These are phyloP conservation scores for Seriola aureovittata DNA, from an alignment of 2,113 vertebrate species.

Conservation along the genomic window DNA sequence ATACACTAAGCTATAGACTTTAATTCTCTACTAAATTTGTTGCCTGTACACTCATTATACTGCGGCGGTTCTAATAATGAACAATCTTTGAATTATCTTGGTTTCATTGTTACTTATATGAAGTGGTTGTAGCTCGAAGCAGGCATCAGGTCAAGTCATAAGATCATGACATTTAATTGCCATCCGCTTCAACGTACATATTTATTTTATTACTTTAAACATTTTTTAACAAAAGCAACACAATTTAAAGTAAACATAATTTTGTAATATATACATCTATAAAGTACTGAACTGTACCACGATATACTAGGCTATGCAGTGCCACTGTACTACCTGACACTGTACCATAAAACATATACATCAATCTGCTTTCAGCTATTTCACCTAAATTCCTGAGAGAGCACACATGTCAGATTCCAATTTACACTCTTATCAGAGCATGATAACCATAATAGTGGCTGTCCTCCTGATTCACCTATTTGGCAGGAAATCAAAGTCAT, in stretches of 20 bases:
- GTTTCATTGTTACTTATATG: not conserved
- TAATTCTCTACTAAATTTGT: not conserved
- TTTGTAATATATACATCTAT: not conserved
- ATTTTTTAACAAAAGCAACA: no score
- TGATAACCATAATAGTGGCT: slow-evolving; percentile 72
- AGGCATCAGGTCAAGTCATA: not conserved
- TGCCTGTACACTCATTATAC: not conserved
- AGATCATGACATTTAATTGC: not conserved
- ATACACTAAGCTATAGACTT: not conserved
- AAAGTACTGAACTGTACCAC: not conserved
- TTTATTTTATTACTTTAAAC: not conserved
- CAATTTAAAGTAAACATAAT: no score
- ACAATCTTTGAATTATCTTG: not conserved
- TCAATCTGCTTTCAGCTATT: slow-evolving; percentile 37
- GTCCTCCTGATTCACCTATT: slow-evolving; percentile 74
- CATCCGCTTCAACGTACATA: not conserved
- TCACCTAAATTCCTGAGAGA: slow-evolving; percentile 53
- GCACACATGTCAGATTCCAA: slow-evolving; percentile 46
- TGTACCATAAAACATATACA: slow-evolving; percentile 17
- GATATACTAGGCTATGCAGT: not conserved
- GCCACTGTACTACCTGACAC: not conserved
- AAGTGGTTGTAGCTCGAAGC: not conserved
- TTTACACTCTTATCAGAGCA: slow-evolving; percentile 72
- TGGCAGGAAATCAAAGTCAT: slow-evolving; percentile 80
- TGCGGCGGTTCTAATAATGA: not conserved